These are phyloP conservation scores for Chaenodraco wilsoni DNA, from an alignment of 2,797 vertebrate species.

Conservation along the genomic window DNA sequence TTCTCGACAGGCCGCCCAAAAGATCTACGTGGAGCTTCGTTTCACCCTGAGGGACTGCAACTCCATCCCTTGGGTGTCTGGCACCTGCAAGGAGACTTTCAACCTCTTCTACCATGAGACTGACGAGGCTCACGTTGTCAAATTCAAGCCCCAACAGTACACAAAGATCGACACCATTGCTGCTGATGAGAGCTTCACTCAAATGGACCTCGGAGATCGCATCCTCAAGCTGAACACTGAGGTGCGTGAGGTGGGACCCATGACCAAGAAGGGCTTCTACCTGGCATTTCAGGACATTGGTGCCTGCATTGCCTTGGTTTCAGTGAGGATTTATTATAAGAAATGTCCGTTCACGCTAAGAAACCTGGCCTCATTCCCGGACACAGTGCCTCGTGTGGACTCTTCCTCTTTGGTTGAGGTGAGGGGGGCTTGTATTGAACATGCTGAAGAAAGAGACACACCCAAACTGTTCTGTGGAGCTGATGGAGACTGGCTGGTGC, in stretches of 20 bases:
- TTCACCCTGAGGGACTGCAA: slow-evolving; percentile 97
- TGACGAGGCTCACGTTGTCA: slow-evolving; percentile 89
- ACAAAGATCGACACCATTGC: slow-evolving; percentile 96
- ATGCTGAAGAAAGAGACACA: slow-evolving; percentile 93
- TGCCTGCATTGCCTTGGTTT: slow-evolving; percentile 94
- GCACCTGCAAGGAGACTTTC: slow-evolving; percentile 97
- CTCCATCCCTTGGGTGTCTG: slow-evolving; percentile 95
- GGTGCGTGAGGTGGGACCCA: slow-evolving; percentile 93
- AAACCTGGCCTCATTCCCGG: slow-evolving; percentile 93
- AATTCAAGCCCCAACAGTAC: slow-evolving; percentile 91
- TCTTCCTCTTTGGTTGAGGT: slow-evolving; percentile 96
- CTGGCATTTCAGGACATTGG: slow-evolving; percentile 97
- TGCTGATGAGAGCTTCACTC: slow-evolving; percentile 96
- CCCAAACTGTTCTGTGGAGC: slow-evolving; percentile 95
- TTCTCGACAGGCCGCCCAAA: slow-evolving; percentile 93
- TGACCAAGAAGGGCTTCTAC: slow-evolving; percentile 93
- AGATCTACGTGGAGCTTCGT: slow-evolving; percentile 95
- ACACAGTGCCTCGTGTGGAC: slow-evolving; percentile 94
- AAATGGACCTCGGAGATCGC: slow-evolving; percentile 96
- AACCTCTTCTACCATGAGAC: slow-evolving; percentile 94
- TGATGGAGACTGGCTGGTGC: slow-evolving; percentile 96
- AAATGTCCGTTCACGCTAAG: slow-evolving; percentile 94
- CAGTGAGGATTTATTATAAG: slow-evolving; percentile 95
- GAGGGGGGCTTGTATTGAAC: slow-evolving; percentile 93
- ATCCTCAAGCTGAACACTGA: slow-evolving; percentile 97